Evolutionary conservation across 2,113 vertebrate species (phyloP).

Genomic region (Clinocottus analis): DNA sequence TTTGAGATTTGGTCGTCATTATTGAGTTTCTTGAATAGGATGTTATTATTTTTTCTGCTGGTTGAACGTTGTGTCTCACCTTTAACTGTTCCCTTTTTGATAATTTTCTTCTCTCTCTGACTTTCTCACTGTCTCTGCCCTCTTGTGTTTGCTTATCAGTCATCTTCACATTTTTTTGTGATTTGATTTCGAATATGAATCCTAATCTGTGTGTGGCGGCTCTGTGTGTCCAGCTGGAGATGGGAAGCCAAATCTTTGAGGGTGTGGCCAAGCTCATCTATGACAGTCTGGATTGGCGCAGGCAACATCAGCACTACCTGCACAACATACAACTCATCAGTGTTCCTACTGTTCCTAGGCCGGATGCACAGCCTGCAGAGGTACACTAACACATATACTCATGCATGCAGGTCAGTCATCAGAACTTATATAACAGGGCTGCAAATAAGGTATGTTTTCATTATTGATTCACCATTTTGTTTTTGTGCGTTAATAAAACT

Average conservation of each 20-base stretch:
- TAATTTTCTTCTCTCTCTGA: background rate
- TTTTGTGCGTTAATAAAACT: background rate
- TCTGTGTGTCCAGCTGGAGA: constrained; percentile 79
- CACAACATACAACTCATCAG: constrained; percentile 81
- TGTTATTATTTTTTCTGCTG: background rate
- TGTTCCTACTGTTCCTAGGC: constrained; percentile 73
- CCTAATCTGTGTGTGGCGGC: background rate
- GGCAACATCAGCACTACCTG: constrained; percentile 88
- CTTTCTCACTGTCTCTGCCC: background rate
- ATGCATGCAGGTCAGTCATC: background rate
- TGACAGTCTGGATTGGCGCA: constrained; percentile 88
- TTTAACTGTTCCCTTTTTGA: background rate
- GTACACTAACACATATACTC: constrained; percentile 27
- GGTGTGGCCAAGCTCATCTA: constrained; percentile 90
- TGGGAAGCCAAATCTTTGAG: constrained; percentile 87
- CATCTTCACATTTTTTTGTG: background rate
- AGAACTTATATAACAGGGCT: background rate
- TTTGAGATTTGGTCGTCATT: background rate
- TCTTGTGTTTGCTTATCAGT: background rate
- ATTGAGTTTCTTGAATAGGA: background rate
- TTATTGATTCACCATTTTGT: no score
- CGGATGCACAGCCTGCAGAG: constrained; percentile 36
- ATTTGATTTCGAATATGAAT: background rate
- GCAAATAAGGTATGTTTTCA: no score
- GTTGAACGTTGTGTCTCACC: background rate